Base-by-base conservation (phyloP, 2,797 vertebrate genomes). In the Staurois parvus region DNA sequence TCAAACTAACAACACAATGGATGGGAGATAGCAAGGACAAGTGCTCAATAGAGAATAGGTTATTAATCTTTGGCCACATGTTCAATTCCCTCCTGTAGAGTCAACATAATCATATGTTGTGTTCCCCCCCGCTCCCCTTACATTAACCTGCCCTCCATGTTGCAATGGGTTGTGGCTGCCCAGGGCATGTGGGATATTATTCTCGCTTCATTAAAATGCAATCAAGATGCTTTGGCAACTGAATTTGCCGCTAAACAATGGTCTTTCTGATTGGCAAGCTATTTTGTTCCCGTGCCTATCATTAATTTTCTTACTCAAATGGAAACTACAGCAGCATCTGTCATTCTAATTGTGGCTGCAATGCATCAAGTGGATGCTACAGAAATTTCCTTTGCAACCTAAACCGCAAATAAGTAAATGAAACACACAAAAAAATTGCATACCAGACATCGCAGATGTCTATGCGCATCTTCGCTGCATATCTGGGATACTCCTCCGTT, bases 281-380 rank as follows among this genome's bases (percentile, higher is more conserved):
- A 69, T 12, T 30, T 77, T 8, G 29, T 83, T 83, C 90, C 75
- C 52, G 66, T 82, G 87, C 79, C 88, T 90, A 88, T 87, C 89
- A 88, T 87, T 87, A 89, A 89, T 89, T 89, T 84, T 79, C 85
- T 83, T 87, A 76, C 83, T 0, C 85, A 87, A 88, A 84, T 68
- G 26, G 84, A 30, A 88, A 87, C 89, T 89, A 90, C 74, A 34
- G 76, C 83, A 80, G 90, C 91, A 89, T 89, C 91, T 90, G 90
- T 87, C 91, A 84, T 87, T 87, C 78, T 72, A 88, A 89, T 90
- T 88, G 84, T 84, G 81, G 83, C 88, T 8, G 87, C 45, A 87
- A 84, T 87, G 68, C 87, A 85, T 79, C 79, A 85, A 62, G 85
- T 52, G 59, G 81, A 84, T 68, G 84, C 64, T 12, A 87, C 13